These are phyloP conservation scores for Caenorhabditis uteleia DNA, from an alignment of 2,888 invertebrate species.

Conservation along the genomic window DNA sequence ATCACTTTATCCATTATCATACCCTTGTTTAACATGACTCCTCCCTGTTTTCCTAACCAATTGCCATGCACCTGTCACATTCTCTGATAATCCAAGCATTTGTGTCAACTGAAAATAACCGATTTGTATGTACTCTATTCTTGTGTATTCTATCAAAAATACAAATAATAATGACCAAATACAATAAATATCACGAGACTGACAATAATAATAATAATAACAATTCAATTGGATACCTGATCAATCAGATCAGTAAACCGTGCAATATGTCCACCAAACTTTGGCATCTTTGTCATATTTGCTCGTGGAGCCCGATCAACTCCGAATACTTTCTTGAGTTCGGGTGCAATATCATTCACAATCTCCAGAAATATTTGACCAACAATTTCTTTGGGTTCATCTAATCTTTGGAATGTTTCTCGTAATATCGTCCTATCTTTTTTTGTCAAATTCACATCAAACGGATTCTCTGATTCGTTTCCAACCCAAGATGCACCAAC, in stretches of 20 bases:
- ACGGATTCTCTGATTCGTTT: slow-evolving; percentile 67
- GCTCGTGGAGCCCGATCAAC: slow-evolving; percentile 67
- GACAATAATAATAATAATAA: not conserved
- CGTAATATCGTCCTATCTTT: slow-evolving; percentile 64
- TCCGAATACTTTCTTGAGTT: slow-evolving; percentile 67
- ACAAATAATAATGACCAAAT: not conserved
- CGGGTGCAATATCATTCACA: slow-evolving; percentile 64
- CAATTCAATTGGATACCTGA: slow-evolving; percentile 56
- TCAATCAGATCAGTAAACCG: slow-evolving; percentile 65
- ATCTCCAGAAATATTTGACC: slow-evolving; percentile 66
- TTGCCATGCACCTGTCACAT: slow-evolving; percentile 68
- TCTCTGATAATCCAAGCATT: slow-evolving; percentile 68
- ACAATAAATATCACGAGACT: not conserved
- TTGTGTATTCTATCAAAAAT: not conserved
- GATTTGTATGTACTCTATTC: not conserved
- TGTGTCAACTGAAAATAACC: slow-evolving; percentile 55
- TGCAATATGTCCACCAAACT: slow-evolving; percentile 67
- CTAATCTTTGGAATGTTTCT: slow-evolving; percentile 64
- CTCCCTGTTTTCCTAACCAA: slow-evolving; percentile 66
- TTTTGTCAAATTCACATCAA: slow-evolving; percentile 60
- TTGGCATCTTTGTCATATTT: slow-evolving; percentile 67
- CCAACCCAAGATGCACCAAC: slow-evolving; percentile 63
- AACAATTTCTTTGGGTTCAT: slow-evolving; percentile 67
- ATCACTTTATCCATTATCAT: slow-evolving; percentile 1
- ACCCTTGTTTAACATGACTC: slow-evolving; percentile 54